These are phyloP conservation scores for Elaphurus davidianus DNA, from an alignment of 2,113 vertebrate genomes.

Conservation along the genomic window DNA sequence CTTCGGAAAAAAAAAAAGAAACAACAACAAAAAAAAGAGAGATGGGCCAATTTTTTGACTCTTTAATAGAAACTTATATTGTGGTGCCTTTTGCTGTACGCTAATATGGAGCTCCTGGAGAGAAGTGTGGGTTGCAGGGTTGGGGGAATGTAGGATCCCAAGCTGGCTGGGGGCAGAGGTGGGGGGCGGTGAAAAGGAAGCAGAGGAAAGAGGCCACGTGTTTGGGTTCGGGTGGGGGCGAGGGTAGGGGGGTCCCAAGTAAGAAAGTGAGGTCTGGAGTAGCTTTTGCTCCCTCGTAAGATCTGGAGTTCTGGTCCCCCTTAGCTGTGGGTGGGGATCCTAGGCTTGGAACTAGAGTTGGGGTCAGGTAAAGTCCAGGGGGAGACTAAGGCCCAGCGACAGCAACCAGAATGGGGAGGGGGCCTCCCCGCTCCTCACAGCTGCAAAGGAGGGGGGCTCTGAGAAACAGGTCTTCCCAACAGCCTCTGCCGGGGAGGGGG, in stretches of 20 bases:
- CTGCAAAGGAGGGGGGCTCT: conserved; percentile 10
- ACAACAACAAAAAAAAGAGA: conserved; percentile 83
- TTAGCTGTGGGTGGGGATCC: conserved; percentile 10
- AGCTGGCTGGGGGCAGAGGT: neutral
- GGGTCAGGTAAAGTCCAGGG: neutral
- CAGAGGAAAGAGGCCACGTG: neutral
- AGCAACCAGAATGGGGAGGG: conserved; percentile 61
- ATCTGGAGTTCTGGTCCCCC: neutral
- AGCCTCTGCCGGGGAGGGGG: conserved; percentile 27
- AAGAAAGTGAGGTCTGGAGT: neutral
- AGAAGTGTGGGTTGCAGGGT: conserved; percentile 29
- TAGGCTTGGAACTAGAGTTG: neutral
- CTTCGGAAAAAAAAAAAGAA: conserved; percentile 85
- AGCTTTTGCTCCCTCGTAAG: neutral
- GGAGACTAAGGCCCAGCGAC: conserved; percentile 21
- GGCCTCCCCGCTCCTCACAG: conserved; percentile 42
- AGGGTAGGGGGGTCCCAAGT: neutral
- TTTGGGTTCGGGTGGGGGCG: neutral
- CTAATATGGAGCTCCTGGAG: conserved; percentile 83
- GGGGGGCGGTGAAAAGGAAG: neutral
- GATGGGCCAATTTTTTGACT: conserved; percentile 99
- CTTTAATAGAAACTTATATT: conserved; percentile 98
- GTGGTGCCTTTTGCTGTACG: conserved; percentile 99
- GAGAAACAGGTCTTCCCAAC: conserved; percentile 19
- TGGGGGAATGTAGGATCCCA: neutral